Base-by-base conservation (phyloP, 2,113 vertebrate genomes). In the Sylvia atricapilla region DNA sequence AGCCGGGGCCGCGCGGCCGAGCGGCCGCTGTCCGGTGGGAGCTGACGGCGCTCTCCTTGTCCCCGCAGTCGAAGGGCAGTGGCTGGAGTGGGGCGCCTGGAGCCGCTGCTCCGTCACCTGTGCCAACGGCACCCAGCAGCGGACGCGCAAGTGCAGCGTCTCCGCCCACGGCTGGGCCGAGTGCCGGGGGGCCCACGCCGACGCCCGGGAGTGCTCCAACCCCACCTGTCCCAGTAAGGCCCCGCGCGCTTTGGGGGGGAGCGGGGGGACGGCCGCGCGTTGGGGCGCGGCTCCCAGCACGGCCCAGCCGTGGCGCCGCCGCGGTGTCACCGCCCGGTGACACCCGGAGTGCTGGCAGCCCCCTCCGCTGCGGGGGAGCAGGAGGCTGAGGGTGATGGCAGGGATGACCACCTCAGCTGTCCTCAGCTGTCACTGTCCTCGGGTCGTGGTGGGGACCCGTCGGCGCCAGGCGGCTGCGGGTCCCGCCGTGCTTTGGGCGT, bases 81-180 rank as follows among this genome's bases (percentile, higher is more conserved):
- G 99, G 99, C 97, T 99, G 98, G 98, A 99, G 94, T 99, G 99
- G 99, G 98, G 99, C 67, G 96, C 98, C 35, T 99, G 99, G 99
- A 98, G 98, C 81, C 98, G 94, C 41, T 99, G 99, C 96, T 99
- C 99, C 14, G 98, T 98, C 28, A 98, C 99, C 43, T 99, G 99
- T 49, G 98, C 98, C 97, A 98, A 98, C 0, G 99, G 99, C 50
- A 98, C 98, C 35, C 98, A 99, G 98, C 98, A 99, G 97, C 98
- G 99, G 83, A 99, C 98, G 96, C 98, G 99, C 68, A 98, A 98
- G 80, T 99, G 99, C 98, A 99, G 99, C 17, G 97, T 98, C n/a
- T 98, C 98, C 0, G 98, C 98, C 84, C 99, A 99, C 16, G 98
- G 98, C 97, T 99, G 98, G 99, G 99, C 98, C 6, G 99, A 99